Evolutionary conservation across 2,888 invertebrate genomes (phyloP), one percentile per base, ranked within the genome.

Genomic region (Mesorhabditis spiculigera): DNA sequence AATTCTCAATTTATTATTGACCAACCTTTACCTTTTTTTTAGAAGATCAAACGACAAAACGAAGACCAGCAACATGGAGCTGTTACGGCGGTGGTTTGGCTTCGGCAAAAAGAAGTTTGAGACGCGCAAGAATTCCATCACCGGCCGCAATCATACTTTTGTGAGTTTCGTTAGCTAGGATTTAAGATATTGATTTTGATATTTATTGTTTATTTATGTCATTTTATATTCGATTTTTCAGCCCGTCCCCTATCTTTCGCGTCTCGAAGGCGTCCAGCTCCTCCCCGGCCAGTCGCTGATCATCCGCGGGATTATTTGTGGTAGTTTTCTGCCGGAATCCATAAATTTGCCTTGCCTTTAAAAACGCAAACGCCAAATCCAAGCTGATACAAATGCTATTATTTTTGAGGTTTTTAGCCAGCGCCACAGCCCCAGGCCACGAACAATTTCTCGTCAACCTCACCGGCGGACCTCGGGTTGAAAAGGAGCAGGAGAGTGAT

Each of bases 251-350:
- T 86, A 85, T 65, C 74, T 85, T 43, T 82, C 84, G 43, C 79
- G 83, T 42, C 76, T 85, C 44, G 85, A 85, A 68, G 84, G 84
- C 43, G 80, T 82, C 67, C 80, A 81, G 65, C 75, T 85, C 58
- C 82, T 83, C 71, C 78, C 83, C 8, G 85, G 85, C 3, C 85
- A 85, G 69, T 85, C 85, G 13, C 73, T 85, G n/a, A 79, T 86
- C 71, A 78, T 83, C 62, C 74, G 85, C 45, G 85, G 85, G 68
- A 72, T 81, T 69, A 77, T 85, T 66, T 79, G 78, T 68, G 82
- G 83, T 81, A 64, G 42, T 68, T 68, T 61, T 66, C 66, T 41
- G 8, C 41, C 63, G n/a, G 10, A n/a, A n/a, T 2, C 10, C 58
- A 50, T 10, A 50, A 50, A 13, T n/a, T 50, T 50, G n/a, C 58